Conservation (phyloP, 2,888 invertebrate genomes). For the Clitarchus hookeri region DNA sequence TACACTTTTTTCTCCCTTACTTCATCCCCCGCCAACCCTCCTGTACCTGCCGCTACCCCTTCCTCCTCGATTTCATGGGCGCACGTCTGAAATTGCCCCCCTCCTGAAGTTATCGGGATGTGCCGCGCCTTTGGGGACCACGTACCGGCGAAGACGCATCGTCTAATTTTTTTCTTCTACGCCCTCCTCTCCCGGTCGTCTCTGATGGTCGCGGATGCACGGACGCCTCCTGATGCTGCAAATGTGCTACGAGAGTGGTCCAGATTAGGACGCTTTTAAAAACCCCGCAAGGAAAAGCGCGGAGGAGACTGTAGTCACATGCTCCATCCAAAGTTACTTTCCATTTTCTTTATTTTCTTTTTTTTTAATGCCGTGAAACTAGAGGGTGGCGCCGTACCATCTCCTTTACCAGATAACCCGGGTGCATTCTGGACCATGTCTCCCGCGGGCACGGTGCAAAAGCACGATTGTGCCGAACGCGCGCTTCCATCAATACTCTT, state of each 20-base stretch:
- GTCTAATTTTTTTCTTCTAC: not conserved
- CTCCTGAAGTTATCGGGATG: too few relatives aligned
- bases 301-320: not conserved
- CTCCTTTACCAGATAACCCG: too few relatives aligned
- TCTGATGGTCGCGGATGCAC: not conserved
- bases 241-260: conserved; percentile 1
- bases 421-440: too few relatives aligned
- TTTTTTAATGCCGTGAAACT: not conserved
- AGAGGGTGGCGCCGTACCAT: too few relatives aligned
- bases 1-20: not conserved
- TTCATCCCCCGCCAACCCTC: not conserved
- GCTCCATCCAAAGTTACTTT: not conserved
- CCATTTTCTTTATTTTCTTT: not conserved
- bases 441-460: too few relatives aligned
- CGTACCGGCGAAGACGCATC: not conserved
- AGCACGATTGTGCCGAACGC: too few relatives aligned
- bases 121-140: too few relatives aligned
- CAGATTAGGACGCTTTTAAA: not conserved
- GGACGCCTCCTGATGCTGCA: not conserved
- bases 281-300: not conserved
- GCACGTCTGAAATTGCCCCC: not conserved
- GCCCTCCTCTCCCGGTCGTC: not conserved
- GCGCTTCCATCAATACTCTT: too few relatives aligned
- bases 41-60: not conserved
- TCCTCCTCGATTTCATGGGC: not conserved